Conservation (phyloP, 2,113 vertebrate genomes). For the Paracyprichromis sp. region DNA sequence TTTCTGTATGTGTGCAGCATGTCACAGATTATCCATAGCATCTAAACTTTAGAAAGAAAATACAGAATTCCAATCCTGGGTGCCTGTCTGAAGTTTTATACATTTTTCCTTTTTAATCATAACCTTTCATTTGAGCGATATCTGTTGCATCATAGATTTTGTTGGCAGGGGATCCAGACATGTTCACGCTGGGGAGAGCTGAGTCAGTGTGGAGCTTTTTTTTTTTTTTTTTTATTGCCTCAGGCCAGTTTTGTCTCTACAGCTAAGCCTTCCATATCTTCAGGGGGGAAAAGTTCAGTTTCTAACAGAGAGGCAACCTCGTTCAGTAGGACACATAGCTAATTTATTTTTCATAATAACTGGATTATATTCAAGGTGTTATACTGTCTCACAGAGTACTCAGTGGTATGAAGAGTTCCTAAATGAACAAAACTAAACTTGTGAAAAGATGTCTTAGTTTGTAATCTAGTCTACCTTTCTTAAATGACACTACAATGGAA, state of each 20-base stretch:
- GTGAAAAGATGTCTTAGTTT: not conserved
- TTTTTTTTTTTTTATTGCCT: conserved; percentile 40
- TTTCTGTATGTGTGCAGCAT: not conserved
- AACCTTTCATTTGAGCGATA: conserved; percentile 33
- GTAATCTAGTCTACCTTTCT: not conserved
- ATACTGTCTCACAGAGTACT: not conserved
- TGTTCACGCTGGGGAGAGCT: conserved; percentile 39
- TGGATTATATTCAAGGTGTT: conserved; percentile 39
- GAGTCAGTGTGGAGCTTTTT: conserved; percentile 39
- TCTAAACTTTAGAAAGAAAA: not conserved
- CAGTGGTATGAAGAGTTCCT: not conserved
- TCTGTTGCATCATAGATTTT: conserved; percentile 52
- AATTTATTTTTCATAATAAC: conserved; percentile 33
- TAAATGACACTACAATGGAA: not conserved
- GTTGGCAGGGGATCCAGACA: conserved; percentile 43
- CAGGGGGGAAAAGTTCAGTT: conserved; percentile 61
- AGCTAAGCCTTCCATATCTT: conserved; percentile 44
- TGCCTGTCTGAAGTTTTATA: not conserved
- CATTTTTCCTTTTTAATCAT: conserved; percentile 35
- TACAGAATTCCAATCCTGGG: conserved; percentile 4
- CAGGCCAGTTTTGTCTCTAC: conserved; percentile 58
- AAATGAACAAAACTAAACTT: not conserved
- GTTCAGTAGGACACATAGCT: conserved; percentile 40
- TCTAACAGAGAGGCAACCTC: conserved; percentile 27
- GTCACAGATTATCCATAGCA: not conserved